These are phyloP conservation scores for Omphaloscelis lunosa DNA, from an alignment of 2,888 invertebrate genomes.

Conservation along the genomic window DNA sequence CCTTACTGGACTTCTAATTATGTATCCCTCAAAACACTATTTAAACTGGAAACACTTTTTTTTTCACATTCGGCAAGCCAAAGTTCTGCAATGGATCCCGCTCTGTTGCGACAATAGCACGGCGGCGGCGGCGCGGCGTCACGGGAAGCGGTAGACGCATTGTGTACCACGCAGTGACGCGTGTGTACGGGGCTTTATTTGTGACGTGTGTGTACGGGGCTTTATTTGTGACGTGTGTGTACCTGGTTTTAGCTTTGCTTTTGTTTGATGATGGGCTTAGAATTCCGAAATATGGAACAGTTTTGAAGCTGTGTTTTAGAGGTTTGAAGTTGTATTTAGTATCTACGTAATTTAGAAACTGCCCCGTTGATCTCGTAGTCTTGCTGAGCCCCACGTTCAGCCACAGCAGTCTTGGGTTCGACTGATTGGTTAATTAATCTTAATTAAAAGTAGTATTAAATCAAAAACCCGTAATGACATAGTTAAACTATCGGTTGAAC, in stretches of 20 bases:
- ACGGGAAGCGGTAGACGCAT: conserved; percentile 54
- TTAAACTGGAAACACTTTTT: not conserved
- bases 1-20: not conserved
- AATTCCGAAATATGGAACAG: not conserved
- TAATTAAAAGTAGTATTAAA: too few relatives aligned
- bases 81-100: conserved; percentile 11
- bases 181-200: conserved; percentile 43
- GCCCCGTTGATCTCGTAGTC: too few relatives aligned
- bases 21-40: not conserved
- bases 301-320: not conserved
- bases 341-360: not conserved
- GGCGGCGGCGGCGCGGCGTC: conserved; percentile 7
- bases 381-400: too few relatives aligned
- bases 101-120: conserved; percentile 43
- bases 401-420: too few relatives aligned
- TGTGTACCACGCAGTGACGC: conserved; percentile 44
- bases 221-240: conserved; percentile 46
- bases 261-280: not conserved
- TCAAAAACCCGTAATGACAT: too few relatives aligned
- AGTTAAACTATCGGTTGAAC: too few relatives aligned
- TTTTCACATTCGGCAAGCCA: conserved; percentile 8
- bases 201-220: conserved; percentile 29
- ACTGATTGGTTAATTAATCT: too few relatives aligned
- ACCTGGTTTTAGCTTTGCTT: conserved; percentile 25
- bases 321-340: too few relatives aligned